These are phyloP conservation scores for Siniperca chuatsi DNA, from an alignment of 2,113 vertebrate genomes.

Conservation along the genomic window DNA sequence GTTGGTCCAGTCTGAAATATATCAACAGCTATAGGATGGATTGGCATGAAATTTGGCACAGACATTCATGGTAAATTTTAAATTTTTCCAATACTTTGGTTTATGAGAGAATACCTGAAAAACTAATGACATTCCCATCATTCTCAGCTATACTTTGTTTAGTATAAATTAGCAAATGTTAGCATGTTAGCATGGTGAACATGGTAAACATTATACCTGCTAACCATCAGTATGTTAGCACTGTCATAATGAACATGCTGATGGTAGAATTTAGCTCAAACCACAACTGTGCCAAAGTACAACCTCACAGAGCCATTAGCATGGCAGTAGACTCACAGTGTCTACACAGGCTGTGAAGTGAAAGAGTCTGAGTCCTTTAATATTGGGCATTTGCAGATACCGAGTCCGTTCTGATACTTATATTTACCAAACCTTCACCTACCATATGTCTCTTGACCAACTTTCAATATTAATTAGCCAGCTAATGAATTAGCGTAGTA, in stretches of 20 bases:
- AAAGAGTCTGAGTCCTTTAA: too few relatives aligned
- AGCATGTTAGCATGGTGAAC: not conserved
- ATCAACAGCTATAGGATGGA: slow-evolving; percentile 1
- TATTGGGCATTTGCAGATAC: not conserved
- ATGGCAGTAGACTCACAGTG: not conserved
- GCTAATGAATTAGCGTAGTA: too few relatives aligned
- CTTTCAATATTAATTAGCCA: too few relatives aligned
- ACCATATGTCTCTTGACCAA: too few relatives aligned
- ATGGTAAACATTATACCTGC: not conserved
- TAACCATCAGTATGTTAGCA: not conserved
- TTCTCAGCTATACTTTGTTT: not conserved
- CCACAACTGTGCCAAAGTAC: too few relatives aligned
- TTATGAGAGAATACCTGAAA: not conserved
- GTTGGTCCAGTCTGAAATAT: not conserved
- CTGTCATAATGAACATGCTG: not conserved
- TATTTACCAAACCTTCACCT: not conserved
- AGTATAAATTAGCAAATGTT: slow-evolving; percentile 15
- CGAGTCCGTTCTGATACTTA: not conserved
- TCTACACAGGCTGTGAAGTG: not conserved
- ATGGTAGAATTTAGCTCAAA: too few relatives aligned
- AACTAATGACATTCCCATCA: not conserved
- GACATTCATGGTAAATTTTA: not conserved
- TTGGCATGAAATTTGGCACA: not conserved
- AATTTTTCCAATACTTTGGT: not conserved
- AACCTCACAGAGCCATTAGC: not conserved